Percentiles rank a stretch among this genome's conserved stretches.
Evolutionary conservation across 2,797 vertebrate species (phyloP).

Genomic region (Melanotaenia boesemani): DNA sequence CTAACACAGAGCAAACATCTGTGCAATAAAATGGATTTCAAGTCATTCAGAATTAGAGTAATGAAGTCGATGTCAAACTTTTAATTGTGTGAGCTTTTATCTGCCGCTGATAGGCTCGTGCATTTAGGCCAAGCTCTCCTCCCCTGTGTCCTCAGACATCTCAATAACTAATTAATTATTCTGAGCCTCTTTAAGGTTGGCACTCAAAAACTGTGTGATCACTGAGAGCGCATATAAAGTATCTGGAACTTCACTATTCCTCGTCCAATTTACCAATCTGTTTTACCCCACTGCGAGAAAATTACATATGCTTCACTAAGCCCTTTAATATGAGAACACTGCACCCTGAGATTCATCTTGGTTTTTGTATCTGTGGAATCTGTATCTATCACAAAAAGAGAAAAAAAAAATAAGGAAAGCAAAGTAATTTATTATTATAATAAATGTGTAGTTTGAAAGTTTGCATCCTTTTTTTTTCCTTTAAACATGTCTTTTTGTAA

Average conservation of each 20-base stretch:
- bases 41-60: conserved; percentile 47
- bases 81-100: conserved; percentile 64
- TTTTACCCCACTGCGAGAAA: conserved; percentile 20
- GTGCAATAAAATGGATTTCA: conserved; percentile 34
- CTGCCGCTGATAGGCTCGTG: conserved; percentile 53
- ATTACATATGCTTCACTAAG: conserved; percentile 17
- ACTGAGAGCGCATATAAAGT: conserved; percentile 44
- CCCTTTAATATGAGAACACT: conserved; percentile 11
- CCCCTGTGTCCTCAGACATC: conserved; percentile 63
- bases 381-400: no score
- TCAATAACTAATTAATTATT: conserved; percentile 70
- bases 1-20: conserved; percentile 29
- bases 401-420: no score
- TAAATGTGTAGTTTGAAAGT: not conserved
- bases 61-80: conserved; percentile 59
- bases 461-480: not conserved
- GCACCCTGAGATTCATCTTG: not conserved
- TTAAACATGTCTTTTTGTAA: not conserved
- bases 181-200: conserved; percentile 66
- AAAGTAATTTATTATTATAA: not conserved
- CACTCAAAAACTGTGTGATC: conserved; percentile 57
- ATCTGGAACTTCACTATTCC: conserved; percentile 43
- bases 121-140: conserved; percentile 68
- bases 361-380: not conserved
- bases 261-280: conserved; percentile 38